Conservation (phyloP, 2,113 vertebrate genomes). For the Odobenus rosmarus region DNA sequence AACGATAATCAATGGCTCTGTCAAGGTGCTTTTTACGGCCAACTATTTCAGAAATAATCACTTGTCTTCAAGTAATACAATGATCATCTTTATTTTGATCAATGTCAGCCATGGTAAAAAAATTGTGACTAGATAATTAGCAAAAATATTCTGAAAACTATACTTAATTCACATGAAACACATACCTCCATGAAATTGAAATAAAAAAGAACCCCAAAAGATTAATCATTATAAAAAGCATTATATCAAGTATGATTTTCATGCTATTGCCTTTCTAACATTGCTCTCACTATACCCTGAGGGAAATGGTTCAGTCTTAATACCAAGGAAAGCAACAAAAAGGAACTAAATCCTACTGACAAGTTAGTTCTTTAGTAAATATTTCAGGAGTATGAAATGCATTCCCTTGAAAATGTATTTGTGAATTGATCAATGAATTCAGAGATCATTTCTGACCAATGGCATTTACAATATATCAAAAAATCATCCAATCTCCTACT, state of each 20-base stretch:
- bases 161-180: conserved; percentile 7
- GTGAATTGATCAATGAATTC: conserved; percentile 6
- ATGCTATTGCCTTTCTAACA: neutral
- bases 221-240: conserved; percentile 18
- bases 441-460: conserved; percentile 9
- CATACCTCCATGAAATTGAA: conserved; percentile 1
- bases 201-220: neutral
- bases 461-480: neutral
- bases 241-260: neutral
- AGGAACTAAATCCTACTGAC: conserved; percentile 9
- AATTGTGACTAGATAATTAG: neutral
- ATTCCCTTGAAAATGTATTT: neutral
- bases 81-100: conserved; percentile 1
- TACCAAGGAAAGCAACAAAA: neutral
- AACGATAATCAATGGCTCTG: conserved; percentile 18
- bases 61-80: neutral
- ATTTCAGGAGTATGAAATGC: neutral
- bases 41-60: conserved; percentile 24
- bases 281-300: neutral
- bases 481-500: neutral
- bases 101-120: conserved; percentile 2
- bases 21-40: neutral
- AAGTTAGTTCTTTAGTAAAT: neutral
- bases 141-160: conserved; percentile 22
- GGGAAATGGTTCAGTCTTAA: neutral